Evolutionary conservation across 2,888 invertebrate genomes (phyloP), one percentile per base, ranked within the genome.

Genomic region (Clepsis dumicolana): DNA sequence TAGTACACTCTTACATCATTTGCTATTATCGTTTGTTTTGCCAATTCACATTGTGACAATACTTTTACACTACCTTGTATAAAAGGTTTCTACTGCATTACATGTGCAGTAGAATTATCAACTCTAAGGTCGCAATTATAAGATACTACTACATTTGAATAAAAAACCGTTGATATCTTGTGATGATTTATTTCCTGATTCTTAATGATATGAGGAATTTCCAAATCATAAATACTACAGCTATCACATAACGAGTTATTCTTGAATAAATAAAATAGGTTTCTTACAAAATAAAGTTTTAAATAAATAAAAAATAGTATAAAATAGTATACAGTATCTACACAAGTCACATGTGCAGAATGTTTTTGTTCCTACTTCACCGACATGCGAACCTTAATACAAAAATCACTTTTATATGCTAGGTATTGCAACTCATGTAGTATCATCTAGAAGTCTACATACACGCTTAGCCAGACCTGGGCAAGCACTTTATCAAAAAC

Each of bases 181-280:
- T 56, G 72, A 74, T 73, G 61, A 41, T 80, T 82, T 83, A 81
- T 82, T 82, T 74, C 81, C 76, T 75, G 78, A 79, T 78, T 77
- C 76, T 81, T 80, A 84, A 79, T 77, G 79, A 81, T 70, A 73
- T 71, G 70, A 80, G 74, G 71, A 80, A 85, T 83, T 83, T 86
- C 85, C 84, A 87, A 82, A 83, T 79, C 76, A 80, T 76, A 79
- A 79, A 79, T 82, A 79, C 81, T 81, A 74, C 80, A 80, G 77
- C 75, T 78, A 85, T 87, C 87, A 86, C 87, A 84, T 79, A 80
- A 78, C 80, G 81, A 82, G 77, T 72, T 74, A 77, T 76, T 79
- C 69, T 73, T 73, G 77, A 76, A 80, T 75, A 71, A 78, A 59
- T 67, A 70, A 71, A 66, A 25, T 14, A 35, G 14, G 4, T 7